Evolutionary conservation across 2,888 invertebrate genomes (phyloP).

Genomic region (Dolichopus griseipennis): DNA sequence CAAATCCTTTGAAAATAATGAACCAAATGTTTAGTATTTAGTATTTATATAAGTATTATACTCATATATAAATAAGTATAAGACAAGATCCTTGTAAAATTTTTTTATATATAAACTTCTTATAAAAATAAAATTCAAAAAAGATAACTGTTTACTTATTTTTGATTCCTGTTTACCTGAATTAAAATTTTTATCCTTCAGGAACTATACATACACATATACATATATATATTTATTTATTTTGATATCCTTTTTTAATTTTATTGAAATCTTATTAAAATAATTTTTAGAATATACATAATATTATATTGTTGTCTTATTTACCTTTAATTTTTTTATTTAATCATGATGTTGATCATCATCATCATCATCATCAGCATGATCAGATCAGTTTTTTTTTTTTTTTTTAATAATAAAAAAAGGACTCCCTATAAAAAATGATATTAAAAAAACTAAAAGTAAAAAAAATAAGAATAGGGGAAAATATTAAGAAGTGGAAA

Average conservation of each 20-base stretch:
- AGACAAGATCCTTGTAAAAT: neutral
- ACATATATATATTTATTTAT: neutral
- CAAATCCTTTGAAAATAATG: too few relatives aligned
- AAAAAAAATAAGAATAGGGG: neutral
- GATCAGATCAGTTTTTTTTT: too few relatives aligned
- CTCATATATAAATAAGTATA: too few relatives aligned
- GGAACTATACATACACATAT: too few relatives aligned
- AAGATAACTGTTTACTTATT: conserved; percentile 14
- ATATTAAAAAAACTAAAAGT: too few relatives aligned
- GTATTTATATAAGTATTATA: neutral
- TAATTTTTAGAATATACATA: too few relatives aligned
- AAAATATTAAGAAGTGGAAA: neutral
- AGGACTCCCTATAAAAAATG: neutral
- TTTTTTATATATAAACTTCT: neutral
- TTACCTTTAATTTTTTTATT: too few relatives aligned
- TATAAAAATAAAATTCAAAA: neutral
- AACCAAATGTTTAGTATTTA: neutral
- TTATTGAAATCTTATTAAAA: too few relatives aligned
- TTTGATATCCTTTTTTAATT: neutral
- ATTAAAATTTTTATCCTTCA: neutral
- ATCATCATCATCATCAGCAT: too few relatives aligned
- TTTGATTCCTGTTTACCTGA: conserved; percentile 13
- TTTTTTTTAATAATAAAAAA: neutral
- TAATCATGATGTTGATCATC: too few relatives aligned
- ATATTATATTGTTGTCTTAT: too few relatives aligned